These are phyloP conservation scores for Dysidea cf. avara DNA, from an alignment of 37 sponge, comb jelly and placozoan species.

Conservation along the genomic window DNA sequence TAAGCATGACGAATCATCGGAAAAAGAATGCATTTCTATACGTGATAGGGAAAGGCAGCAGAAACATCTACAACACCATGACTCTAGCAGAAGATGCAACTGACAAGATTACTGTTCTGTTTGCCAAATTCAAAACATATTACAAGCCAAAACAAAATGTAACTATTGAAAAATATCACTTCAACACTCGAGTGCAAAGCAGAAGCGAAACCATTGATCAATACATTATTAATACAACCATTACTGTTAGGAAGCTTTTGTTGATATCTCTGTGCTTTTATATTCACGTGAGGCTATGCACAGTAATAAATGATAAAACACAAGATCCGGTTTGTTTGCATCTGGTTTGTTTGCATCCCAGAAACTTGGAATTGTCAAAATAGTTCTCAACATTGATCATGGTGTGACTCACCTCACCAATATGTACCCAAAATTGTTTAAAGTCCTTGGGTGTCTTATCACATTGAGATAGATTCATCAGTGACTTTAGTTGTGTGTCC, in stretches of 20 bases:
- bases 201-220: constrained; percentile 8
- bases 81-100: not conserved
- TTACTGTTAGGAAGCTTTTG: too few species aligned
- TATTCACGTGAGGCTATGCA: too few species aligned
- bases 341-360: not conserved
- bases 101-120: constrained; percentile 5
- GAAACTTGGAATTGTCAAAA: constrained; percentile 1
- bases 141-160: constrained; percentile 9
- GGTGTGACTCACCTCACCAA: too few species aligned
- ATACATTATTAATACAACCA: too few species aligned
- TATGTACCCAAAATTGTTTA: too few species aligned
- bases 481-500: too few species aligned
- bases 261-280: too few species aligned
- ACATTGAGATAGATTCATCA: too few species aligned
- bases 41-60: not conserved
- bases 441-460: too few species aligned
- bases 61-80: constrained; percentile 9
- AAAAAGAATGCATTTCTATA: constrained; percentile 1
- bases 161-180: not conserved
- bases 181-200: not conserved
- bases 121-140: not conserved
- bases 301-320: too few species aligned
- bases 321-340: too few species aligned
- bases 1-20: not conserved
- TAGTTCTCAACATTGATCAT: not conserved